A percentile compares a stretch with the other conserved stretches of the same genome.
Evolutionary conservation across 2,113 vertebrate genomes (phyloP).

Genomic region (Pygoscelis antarcticus): DNA sequence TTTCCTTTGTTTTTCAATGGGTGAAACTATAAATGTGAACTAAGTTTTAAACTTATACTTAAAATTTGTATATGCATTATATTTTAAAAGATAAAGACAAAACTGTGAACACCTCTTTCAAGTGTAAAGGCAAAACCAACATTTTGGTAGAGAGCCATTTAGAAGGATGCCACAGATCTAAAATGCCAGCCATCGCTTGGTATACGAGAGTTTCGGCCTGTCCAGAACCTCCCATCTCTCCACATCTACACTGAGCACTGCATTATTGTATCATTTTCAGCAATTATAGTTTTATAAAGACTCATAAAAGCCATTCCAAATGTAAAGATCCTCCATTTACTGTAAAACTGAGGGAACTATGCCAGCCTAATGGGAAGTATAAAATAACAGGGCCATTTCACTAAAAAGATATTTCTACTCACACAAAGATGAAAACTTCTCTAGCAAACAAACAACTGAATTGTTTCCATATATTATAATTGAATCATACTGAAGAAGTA

Average conservation of each 20-base stretch:
- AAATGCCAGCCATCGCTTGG: neutral
- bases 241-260: neutral
- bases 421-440: neutral
- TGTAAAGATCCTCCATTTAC: conserved; percentile 23
- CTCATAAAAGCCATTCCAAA: conserved; percentile 43
- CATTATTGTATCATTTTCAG: conserved; percentile 41
- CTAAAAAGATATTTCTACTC: neutral
- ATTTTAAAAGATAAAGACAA: neutral
- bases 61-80: neutral
- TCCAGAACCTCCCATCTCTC: neutral
- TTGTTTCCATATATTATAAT: neutral
- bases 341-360: neutral
- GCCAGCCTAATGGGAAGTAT: conserved; percentile 47
- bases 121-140: neutral
- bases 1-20: neutral
- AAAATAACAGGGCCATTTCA: conserved; percentile 26
- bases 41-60: neutral
- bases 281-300: conserved; percentile 41
- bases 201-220: neutral
- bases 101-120: neutral
- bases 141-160: neutral
- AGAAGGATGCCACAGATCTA: neutral
- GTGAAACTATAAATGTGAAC: neutral
- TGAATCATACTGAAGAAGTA: neutral
- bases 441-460: conserved; percentile 15